These are phyloP conservation scores for Molossus molossus DNA, from an alignment of 2,797 vertebrate genomes.

Conservation along the genomic window DNA sequence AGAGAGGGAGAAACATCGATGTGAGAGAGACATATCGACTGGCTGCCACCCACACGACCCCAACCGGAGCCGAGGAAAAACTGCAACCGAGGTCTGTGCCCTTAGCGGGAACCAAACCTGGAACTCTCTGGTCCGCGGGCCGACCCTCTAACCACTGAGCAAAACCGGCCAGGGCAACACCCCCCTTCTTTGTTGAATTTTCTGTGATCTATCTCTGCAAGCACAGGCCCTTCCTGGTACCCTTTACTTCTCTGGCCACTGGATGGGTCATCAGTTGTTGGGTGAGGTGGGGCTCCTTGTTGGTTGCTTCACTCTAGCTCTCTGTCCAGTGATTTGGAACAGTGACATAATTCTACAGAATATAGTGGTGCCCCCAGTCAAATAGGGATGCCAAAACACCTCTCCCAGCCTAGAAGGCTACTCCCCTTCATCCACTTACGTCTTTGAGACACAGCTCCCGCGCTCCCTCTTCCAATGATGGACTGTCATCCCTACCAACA, in stretches of 20 bases:
- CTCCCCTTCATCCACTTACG: no score
- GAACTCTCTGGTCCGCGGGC: no score
- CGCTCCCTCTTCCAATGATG: rapidly evolving
- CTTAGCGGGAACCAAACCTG: no score
- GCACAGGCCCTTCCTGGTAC: neutral
- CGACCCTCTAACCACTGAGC: no score
- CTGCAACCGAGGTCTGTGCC: no score
- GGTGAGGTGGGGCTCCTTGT: no score
- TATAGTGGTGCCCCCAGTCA: rapidly evolving
- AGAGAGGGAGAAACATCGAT: no score
- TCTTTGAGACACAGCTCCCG: neutral
- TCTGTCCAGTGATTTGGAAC: neutral
- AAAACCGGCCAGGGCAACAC: neutral
- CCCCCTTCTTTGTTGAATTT: neutral
- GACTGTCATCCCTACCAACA: no score
- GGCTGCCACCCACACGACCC: no score
- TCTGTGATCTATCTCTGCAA: neutral
- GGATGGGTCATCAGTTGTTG: neutral
- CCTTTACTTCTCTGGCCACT: neutral
- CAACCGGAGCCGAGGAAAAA: no score
- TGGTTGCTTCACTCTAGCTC: neutral
- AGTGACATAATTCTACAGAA: neutral
- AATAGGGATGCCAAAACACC: no score
- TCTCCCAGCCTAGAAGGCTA: neutral
- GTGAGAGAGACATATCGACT: no score